Evolutionary conservation across 2,888 invertebrate genomes (phyloP).

Genomic region (Danaus chrysippus): DNA sequence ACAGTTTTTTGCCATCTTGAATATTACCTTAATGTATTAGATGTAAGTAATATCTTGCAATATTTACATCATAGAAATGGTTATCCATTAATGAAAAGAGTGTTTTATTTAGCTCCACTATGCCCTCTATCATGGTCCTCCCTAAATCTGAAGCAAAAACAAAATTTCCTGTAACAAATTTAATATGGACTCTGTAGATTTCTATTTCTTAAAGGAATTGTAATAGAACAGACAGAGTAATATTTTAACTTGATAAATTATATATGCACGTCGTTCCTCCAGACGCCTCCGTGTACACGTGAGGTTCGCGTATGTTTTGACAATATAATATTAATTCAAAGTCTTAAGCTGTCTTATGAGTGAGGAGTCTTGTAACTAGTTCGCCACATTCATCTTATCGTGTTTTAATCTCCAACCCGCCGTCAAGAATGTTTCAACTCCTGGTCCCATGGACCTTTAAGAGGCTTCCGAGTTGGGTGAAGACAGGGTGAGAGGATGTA

Average conservation of each 20-base stretch:
- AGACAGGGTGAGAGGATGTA: conserved; percentile 9
- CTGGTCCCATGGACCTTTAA: conserved; percentile 39
- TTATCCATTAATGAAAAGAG: no score
- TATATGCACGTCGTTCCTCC: no score
- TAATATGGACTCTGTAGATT: no score
- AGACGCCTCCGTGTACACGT: no score
- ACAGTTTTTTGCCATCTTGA: neutral
- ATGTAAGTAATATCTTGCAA: neutral
- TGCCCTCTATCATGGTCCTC: no score
- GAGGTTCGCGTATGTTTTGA: neutral
- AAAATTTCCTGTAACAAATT: no score
- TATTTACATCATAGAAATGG: neutral
- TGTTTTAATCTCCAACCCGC: conserved; percentile 44
- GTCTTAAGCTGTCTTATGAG: conserved; percentile 4
- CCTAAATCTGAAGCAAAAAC: no score
- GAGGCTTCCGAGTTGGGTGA: conserved; percentile 32
- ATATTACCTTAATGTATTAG: neutral
- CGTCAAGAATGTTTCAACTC: conserved; percentile 47
- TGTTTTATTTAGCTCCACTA: no score
- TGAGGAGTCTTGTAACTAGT: conserved; percentile 12
- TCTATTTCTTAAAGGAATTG: no score
- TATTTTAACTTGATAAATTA: no score
- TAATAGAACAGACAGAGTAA: no score
- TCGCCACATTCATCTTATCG: conserved; percentile 43
- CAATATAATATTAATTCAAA: neutral